Percentiles rank a stretch among this genome's conserved stretches.
phyloP scores from a whole-genome alignment of 2,797 vertebrate genomes.

The Euphonia xanthogaster region DNA sequence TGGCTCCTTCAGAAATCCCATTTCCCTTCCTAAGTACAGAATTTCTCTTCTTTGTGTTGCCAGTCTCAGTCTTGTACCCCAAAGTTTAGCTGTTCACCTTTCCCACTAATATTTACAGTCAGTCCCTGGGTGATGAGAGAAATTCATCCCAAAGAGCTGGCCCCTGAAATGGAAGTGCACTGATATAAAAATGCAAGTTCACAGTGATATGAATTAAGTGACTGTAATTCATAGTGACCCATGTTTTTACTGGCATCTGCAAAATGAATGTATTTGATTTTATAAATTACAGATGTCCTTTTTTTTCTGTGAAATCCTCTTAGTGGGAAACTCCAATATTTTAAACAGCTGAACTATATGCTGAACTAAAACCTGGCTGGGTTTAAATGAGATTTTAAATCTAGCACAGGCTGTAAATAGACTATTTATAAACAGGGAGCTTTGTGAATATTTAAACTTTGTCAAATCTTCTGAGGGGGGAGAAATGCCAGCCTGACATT shows the following conservation, averaged over 20 bases:
- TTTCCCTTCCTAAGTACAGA: neutral
- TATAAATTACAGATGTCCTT: neutral
- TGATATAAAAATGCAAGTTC: neutral
- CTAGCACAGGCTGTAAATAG: neutral
- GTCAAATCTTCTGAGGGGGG: neutral
- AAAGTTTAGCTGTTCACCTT: neutral
- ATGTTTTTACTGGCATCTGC: neutral
- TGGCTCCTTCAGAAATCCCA: neutral
- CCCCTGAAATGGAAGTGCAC: neutral
- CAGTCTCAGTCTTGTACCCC: neutral
- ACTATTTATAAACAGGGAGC: slow-evolving; percentile 26
- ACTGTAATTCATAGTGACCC: neutral
- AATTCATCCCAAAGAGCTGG: neutral
- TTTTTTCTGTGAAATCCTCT: neutral
- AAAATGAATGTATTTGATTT: neutral
- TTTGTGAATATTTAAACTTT: neutral
- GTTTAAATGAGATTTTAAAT: slow-evolving; percentile 39
- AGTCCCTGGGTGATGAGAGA: neutral
- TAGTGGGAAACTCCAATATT: neutral
- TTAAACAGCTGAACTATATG: neutral
- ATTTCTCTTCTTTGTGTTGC: neutral
- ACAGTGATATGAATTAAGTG: neutral
- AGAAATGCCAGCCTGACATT: neutral
- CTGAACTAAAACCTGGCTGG: neutral
- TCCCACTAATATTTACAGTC: neutral